Evolutionary conservation across 2,113 vertebrate genomes (phyloP).

Genomic region (Protobothrops flavoviridis): DNA sequence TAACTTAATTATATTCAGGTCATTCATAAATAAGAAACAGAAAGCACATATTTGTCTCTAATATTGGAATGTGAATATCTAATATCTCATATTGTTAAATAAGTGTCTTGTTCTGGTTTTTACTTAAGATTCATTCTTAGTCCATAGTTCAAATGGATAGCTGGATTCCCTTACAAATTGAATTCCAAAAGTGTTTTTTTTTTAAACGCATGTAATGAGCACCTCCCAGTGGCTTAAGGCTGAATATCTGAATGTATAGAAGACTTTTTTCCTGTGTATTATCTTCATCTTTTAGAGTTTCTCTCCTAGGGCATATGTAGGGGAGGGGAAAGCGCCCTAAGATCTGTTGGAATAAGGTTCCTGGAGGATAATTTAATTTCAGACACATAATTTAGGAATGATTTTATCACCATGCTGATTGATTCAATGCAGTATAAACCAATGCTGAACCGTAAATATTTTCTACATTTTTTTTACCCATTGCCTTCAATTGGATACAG

Average conservation of each 20-base stretch:
- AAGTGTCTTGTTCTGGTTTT: not conserved
- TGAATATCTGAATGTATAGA: not conserved
- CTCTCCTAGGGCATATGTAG: not conserved
- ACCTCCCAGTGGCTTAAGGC: conserved; percentile 27
- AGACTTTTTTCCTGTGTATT: not conserved
- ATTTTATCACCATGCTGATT: not conserved
- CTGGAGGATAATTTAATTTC: not conserved
- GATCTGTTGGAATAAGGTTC: too few relatives aligned
- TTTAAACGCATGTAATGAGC: conserved; percentile 33
- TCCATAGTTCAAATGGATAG: not conserved
- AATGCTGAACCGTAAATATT: not conserved
- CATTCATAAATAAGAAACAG: not conserved
- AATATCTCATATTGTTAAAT: not conserved
- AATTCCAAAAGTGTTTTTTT: accelerated
- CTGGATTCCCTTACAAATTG: not conserved
- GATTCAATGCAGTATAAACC: not conserved
- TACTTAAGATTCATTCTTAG: not conserved
- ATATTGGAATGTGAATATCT: not conserved
- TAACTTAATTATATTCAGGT: not conserved
- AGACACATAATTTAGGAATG: not conserved
- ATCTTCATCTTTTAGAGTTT: not conserved
- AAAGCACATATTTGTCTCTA: not conserved
- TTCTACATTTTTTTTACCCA: not conserved
- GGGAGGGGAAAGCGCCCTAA: not conserved
- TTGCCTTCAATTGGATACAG: not conserved